Conservation (phyloP, 2,888 invertebrate species). For the Hyposoter didymator region DNA sequence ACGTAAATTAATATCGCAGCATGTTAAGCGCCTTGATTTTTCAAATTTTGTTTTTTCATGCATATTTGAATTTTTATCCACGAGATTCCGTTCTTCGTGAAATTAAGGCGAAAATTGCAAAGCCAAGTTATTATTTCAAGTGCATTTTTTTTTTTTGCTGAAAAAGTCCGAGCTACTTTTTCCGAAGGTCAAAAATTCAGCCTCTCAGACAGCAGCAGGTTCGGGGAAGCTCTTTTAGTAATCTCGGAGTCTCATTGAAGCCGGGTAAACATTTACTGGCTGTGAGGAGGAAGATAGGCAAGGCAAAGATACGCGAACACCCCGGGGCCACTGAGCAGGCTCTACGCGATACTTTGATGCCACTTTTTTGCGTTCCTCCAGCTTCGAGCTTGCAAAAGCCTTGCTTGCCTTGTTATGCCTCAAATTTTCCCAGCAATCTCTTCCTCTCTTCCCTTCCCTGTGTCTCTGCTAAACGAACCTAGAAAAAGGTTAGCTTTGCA, state of each 20-base stretch:
- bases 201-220: not conserved
- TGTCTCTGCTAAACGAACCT: constrained; percentile 43
- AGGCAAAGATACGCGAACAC: constrained; percentile 74
- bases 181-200: constrained; percentile 11
- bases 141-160: not conserved
- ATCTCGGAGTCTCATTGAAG: constrained; percentile 67
- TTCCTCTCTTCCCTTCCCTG: not conserved
- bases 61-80: not conserved
- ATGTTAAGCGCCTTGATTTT: not conserved
- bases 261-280: constrained; percentile 70
- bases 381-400: constrained; percentile 20
- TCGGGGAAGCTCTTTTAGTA: constrained; percentile 23
- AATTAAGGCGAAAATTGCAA: not conserved
- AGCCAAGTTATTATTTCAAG: not conserved
- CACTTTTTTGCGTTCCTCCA: constrained; percentile 65
- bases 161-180: not conserved
- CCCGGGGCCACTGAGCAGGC: constrained; percentile 66
- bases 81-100: not conserved
- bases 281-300: constrained; percentile 2
- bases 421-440: constrained; percentile 52
- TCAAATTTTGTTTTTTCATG: not conserved
- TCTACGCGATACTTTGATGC: constrained; percentile 69
- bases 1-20: not conserved
- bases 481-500: constrained; percentile 53
- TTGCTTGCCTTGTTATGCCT: constrained; percentile 45